Base-by-base conservation (phyloP, 35 echinoderm and acorn worm genomes). In the Anneissia japonica region DNA sequence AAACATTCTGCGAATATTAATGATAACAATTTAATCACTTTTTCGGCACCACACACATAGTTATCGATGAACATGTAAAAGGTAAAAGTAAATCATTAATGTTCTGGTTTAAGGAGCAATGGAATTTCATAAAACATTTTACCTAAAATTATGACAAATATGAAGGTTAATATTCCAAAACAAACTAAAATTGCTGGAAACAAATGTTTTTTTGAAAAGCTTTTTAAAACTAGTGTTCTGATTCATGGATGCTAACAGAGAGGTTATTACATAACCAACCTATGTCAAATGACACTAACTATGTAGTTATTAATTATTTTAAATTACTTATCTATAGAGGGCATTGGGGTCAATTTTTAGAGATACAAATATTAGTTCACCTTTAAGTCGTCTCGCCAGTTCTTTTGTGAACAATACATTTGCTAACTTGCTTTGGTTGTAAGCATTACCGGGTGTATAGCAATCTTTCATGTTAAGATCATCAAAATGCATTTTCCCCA, bases 401-500 rank as follows among this genome's bases (percentile, higher is more conserved):
- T 90, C 92, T 35, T 46, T 86, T 0, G 87, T 90, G 45, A 90
- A 93, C 30, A 93, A 40, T 37, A 93, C 73, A 77, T 85, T 86
- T 73, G 92, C 92, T 3, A 93, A 72, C 77, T 93, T 93, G 45
- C 92, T 93, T 41, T 90, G 87, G 11, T 88, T 43, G 51, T 93
- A 93, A 26, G 92, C 82, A 23, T 39, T 72, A 64, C 86, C 34
- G 4, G 81, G 77, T 3, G 82, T 46, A 84, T 93, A 93, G 9
- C 37, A 36, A 11, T 80, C 81, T 30, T 74, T 75, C 17, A 85
- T 37, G 36, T 86, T 85, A 38, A 93, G 29, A 79, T 93, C 92
- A 64, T 84, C 79, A 81, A 81, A 81, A 3, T 75, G 6, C 0
- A 86, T 93, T 82, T 90, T 90, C 0, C 88, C 92, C 0, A 1